Conservation (phyloP, 2,113 vertebrate genomes). For the Calidris pygmaea region DNA sequence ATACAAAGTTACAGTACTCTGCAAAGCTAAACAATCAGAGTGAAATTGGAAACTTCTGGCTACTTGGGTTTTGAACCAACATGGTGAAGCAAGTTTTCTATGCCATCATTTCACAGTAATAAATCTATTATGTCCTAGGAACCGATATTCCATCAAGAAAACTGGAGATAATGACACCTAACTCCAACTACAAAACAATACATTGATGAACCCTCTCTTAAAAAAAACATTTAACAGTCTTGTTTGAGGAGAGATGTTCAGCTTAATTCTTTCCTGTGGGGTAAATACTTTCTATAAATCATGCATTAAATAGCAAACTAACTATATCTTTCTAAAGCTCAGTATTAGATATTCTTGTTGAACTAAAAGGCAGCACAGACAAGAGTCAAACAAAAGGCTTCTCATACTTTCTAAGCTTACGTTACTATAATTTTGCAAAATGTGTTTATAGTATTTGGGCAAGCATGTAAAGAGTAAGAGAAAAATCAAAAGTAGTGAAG, state of each 20-base stretch:
- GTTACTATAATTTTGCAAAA: neutral
- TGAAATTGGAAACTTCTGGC: neutral
- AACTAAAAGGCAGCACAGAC: neutral
- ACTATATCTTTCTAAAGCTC: neutral
- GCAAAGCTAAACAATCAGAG: neutral
- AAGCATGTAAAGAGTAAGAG: neutral
- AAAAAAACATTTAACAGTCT: neutral
- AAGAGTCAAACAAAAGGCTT: neutral
- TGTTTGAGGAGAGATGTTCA: neutral
- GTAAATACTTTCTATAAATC: neutral
- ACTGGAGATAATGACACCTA: neutral
- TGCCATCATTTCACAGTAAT: neutral
- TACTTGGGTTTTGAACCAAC: neutral
- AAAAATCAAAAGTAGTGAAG: neutral
- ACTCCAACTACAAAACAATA: neutral
- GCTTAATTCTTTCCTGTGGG: neutral
- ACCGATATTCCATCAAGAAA: neutral
- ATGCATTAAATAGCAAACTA: neutral
- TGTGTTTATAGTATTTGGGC: neutral
- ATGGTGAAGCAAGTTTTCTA: neutral
- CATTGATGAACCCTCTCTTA: neutral
- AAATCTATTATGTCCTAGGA: neutral
- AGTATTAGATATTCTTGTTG: neutral
- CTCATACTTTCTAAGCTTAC: neutral
- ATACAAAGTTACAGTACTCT: neutral